Percentiles rank a stretch among this genome's conserved stretches.
phyloP scores from a whole-genome alignment of 2,797 vertebrate genomes.

The Enteromius unitaeniatus region DNA sequence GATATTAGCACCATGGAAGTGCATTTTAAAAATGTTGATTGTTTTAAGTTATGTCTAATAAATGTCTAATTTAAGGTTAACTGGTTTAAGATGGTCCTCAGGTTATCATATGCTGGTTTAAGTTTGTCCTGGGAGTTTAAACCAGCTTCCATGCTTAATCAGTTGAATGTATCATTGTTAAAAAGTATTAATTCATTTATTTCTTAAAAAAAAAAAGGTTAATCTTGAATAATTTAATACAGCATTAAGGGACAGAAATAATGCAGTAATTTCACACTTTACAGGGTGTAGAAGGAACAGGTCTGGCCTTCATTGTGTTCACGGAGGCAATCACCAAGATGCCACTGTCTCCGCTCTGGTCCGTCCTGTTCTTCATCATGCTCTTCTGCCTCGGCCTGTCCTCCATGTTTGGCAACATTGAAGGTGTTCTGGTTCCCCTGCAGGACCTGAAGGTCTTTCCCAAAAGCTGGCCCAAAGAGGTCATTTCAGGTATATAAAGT shows the following conservation, averaged over 20 bases:
- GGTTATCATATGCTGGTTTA: too few species aligned
- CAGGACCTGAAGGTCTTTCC: slow-evolving; percentile 84
- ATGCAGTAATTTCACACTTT: not conserved
- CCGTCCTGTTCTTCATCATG: slow-evolving; percentile 92
- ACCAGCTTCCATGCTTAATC: not conserved
- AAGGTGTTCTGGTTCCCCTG: slow-evolving; percentile 87
- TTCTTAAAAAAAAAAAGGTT: not conserved
- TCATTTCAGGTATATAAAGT: slow-evolving; percentile 76
- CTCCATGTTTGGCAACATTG: slow-evolving; percentile 93
- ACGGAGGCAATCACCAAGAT: slow-evolving; percentile 94
- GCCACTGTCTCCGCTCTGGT: slow-evolving; percentile 89
- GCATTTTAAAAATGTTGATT: too few species aligned
- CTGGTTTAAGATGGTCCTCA: too few species aligned
- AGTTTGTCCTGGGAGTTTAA: not conserved
- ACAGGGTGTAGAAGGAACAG: slow-evolving; percentile 91
- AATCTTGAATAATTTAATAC: not conserved
- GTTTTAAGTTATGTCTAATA: too few species aligned
- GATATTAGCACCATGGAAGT: too few species aligned
- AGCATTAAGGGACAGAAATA: not conserved
- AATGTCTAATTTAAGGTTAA: too few species aligned
- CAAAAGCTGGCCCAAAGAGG: slow-evolving; percentile 85
- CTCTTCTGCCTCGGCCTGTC: slow-evolving; percentile 93
- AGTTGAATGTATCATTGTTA: not conserved
- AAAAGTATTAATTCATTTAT: not conserved
- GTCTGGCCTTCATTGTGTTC: slow-evolving; percentile 93